phyloP scores from a whole-genome alignment of 2,888 invertebrate species.

The Serripes groenlandicus region DNA sequence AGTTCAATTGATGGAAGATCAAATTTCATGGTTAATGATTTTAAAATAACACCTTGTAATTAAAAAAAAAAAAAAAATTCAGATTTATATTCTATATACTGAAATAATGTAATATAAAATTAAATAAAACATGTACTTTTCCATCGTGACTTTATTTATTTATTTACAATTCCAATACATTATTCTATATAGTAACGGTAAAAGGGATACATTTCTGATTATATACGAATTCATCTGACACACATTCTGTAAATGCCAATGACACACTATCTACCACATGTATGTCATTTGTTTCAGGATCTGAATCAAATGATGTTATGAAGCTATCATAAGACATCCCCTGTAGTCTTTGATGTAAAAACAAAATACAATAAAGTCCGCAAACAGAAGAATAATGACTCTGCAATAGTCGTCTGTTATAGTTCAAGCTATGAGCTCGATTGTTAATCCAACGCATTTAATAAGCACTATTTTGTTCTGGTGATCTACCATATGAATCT shows the following conservation, averaged over 20 bases:
- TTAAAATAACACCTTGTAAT: not conserved
- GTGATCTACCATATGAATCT: conserved; percentile 27
- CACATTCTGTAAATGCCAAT: conserved; percentile 13
- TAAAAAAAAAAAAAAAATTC: not conserved
- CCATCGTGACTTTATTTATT: not conserved
- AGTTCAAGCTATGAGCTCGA: conserved; percentile 1
- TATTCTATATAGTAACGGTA: not conserved
- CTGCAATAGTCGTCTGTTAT: conserved; percentile 19
- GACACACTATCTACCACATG: conserved; percentile 14
- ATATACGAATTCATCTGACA: conserved; percentile 22
- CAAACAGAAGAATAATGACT: conserved; percentile 26
- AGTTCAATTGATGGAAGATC: not conserved
- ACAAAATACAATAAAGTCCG: conserved; percentile 43
- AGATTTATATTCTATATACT: not conserved
- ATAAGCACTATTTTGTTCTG: conserved; percentile 19
- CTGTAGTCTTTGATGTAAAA: conserved; percentile 20
- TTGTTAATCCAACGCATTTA: conserved; percentile 14
- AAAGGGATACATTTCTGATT: conserved; percentile 22
- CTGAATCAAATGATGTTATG: conserved; percentile 17
- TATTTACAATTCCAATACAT: not conserved
- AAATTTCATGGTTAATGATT: not conserved
- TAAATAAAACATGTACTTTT: conserved; percentile 1
- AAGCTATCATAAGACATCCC: conserved; percentile 20
- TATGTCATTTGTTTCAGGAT: conserved; percentile 17
- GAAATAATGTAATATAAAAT: not conserved